A percentile compares a stretch with the other conserved stretches of the same genome.
phyloP scores from a whole-genome alignment of 2,797 vertebrate species.

The Bovichtus diacanthus region DNA sequence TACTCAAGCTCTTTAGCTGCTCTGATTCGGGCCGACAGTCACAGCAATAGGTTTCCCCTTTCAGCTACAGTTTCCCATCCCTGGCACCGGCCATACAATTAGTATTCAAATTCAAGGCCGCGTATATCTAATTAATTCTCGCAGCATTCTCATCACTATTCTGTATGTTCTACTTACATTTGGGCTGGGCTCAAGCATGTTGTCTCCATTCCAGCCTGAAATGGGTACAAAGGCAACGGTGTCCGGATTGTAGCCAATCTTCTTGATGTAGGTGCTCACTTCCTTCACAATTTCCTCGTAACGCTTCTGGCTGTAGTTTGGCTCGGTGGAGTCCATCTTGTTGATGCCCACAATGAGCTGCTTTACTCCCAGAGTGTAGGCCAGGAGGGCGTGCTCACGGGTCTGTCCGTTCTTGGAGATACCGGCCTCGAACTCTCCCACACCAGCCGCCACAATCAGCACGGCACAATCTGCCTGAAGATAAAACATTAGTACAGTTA shows the following conservation, averaged over 20 bases:
- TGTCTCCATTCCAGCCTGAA: conserved; percentile 98
- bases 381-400: conserved; percentile 95
- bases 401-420: conserved; percentile 98
- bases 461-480: conserved; percentile 95
- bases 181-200: conserved; percentile 96
- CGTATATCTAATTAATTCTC: background rate
- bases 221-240: conserved; percentile 94
- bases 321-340: conserved; percentile 90
- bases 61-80: background rate
- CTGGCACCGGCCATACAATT: conserved; percentile 6
- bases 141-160: background rate
- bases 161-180: conserved; percentile 84
- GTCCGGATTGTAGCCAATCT: conserved; percentile 98
- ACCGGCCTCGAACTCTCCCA: conserved; percentile 96
- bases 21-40: background rate
- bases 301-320: conserved; percentile 96
- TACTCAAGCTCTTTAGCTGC: background rate
- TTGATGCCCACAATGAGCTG: conserved; percentile 91
- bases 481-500: background rate
- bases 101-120: conserved; percentile 43
- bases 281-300: conserved; percentile 98
- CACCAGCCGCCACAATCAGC: conserved; percentile 94
- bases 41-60: background rate
- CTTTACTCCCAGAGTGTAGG: conserved; percentile 97
- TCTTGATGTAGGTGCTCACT: conserved; percentile 99